phyloP scores from a whole-genome alignment of 2,888 invertebrate species.

The Sympetrum striolatum region DNA sequence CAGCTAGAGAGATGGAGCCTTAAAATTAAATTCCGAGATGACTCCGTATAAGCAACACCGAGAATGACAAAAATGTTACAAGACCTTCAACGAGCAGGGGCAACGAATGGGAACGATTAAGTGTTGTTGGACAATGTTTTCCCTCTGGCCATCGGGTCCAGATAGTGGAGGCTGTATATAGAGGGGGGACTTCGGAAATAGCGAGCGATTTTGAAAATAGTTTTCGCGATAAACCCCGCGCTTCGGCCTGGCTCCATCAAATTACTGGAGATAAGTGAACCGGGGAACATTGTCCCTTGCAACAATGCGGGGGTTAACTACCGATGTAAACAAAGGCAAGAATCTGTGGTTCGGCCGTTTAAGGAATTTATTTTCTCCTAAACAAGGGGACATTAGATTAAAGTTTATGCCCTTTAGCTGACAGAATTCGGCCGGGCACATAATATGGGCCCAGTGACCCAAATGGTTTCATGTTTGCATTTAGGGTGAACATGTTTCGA shows the following conservation, averaged over 20 bases:
- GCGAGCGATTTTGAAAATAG: background rate
- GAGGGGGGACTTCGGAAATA: background rate
- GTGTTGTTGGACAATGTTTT: background rate
- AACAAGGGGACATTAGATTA: conserved; percentile 4
- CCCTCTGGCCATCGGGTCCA: background rate
- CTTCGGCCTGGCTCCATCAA: background rate
- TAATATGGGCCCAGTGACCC: background rate
- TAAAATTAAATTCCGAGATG: too few relatives aligned
- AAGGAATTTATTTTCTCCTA: conserved; percentile 1
- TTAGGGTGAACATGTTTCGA: background rate
- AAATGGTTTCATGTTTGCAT: background rate
- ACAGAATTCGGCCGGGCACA: background rate
- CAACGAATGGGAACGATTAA: background rate
- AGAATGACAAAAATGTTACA: too few relatives aligned
- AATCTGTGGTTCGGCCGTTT: background rate
- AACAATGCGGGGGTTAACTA: background rate
- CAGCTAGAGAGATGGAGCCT: too few relatives aligned
- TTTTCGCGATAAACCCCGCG: background rate
- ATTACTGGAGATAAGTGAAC: background rate
- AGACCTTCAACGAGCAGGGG: too few relatives aligned
- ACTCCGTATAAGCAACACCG: too few relatives aligned
- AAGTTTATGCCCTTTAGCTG: conserved; percentile 2
- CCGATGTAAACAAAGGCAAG: conserved; percentile 11
- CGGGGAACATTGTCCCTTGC: background rate
- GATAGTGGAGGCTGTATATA: background rate